Base-by-base conservation (phyloP, 2,113 vertebrate genomes). In the Microtus ochrogaster region DNA sequence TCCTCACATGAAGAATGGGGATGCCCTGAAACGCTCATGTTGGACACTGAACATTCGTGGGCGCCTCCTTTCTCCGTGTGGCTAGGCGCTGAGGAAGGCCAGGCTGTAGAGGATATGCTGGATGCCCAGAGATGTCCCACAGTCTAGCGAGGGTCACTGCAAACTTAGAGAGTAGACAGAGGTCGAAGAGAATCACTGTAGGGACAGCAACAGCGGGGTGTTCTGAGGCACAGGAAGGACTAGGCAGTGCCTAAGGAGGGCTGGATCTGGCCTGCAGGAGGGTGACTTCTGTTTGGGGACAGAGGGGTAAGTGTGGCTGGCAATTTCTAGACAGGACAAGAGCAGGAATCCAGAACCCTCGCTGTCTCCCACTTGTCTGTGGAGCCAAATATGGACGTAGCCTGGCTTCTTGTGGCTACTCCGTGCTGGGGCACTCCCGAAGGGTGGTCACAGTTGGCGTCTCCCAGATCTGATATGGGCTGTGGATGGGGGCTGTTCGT, bases 401-500 rank as follows among this genome's bases (percentile, higher is more conserved):
- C 74, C 63, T 68, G 84, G 66, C 63, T 52, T 65, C 8, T 47
- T 61, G 30, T 21, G 49, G 55, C 49, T 36, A 44, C 39, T 89
- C 44, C 78, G 1, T 44, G 81, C 47, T 55, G 5, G 21, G 39
- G 7, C 12, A 55, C 28, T 33, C 0, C 28, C 39, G 1, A 30
- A 28, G 16, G 10, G 7, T 24, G 0, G n/a, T 44, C 90, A 84
- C 19, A 7, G 0, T 7, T 24, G 63, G 47, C 12, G 10, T 26
- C 78, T 73, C 16, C n/a, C 26, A 5, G 26, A 49, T n/a, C 78
- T 41, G 76, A 39, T 24, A 30, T 39, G 33, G 11, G 13, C 1
- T 5, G 10, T 6, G 5, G 58, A 5, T 19, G 4, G 36, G 3
- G 13, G 0, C 1, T 3, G 5, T 33, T 70, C 58, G 8, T 61